These are phyloP conservation scores for Pardalotus punctatus DNA, from an alignment of 2,113 vertebrate species.

Conservation along the genomic window DNA sequence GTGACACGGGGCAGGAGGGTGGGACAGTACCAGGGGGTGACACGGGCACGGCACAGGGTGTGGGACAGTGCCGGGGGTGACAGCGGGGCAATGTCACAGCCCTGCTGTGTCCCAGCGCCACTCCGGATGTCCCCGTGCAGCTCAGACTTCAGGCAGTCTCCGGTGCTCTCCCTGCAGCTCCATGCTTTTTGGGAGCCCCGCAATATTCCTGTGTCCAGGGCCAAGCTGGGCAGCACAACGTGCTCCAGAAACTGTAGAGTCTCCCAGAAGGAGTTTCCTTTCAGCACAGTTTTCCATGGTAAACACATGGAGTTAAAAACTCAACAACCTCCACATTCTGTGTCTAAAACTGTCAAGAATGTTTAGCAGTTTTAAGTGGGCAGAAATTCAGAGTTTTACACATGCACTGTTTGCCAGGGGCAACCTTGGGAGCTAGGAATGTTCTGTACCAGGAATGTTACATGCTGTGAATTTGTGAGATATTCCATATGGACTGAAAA, in stretches of 20 bases:
- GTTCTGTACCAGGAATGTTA: fast-evolving
- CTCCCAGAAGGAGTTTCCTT: fast-evolving
- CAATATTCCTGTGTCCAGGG: fast-evolving
- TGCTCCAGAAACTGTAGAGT: fast-evolving
- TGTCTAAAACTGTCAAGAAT: background rate
- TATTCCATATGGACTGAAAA: background rate
- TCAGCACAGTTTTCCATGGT: fast-evolving
- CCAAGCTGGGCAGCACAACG: fast-evolving
- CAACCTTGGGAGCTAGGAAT: background rate
- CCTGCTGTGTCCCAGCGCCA: background rate
- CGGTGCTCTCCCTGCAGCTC: background rate
- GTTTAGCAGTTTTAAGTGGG: background rate
- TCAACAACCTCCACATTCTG: fast-evolving
- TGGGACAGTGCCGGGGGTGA: background rate
- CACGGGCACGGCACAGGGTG: no score
- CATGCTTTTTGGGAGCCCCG: fast-evolving
- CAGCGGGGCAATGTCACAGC: no score
- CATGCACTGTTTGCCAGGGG: fast-evolving
- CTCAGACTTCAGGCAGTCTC: no score
- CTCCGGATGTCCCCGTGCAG: fast-evolving
- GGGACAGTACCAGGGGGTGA: no score
- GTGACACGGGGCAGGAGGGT: background rate
- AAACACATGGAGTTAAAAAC: background rate
- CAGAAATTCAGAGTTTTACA: background rate
- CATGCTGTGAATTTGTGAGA: background rate